Evolutionary conservation across 2,113 vertebrate species (phyloP).

Genomic region (Oryzias curvinotus): DNA sequence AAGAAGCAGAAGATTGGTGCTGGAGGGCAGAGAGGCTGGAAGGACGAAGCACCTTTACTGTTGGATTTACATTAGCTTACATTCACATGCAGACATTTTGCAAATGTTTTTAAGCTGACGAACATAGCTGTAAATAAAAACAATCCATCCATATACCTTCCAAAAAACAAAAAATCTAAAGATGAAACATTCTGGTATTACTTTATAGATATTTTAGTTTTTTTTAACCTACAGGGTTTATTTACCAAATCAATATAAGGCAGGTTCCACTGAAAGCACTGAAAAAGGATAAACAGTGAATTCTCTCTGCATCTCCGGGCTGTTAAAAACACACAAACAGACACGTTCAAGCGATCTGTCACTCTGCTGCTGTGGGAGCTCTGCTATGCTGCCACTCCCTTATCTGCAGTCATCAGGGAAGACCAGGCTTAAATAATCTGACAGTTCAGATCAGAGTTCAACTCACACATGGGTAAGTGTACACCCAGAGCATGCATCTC

Average conservation of each 20-base stretch:
- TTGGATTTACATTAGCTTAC: no score
- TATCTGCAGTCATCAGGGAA: constrained; percentile 42
- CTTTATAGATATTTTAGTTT: neutral
- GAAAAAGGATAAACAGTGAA: no score
- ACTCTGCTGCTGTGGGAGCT: constrained; percentile 17
- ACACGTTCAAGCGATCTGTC: constrained; percentile 1
- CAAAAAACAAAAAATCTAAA: neutral
- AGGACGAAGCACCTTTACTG: no score
- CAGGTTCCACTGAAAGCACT: neutral
- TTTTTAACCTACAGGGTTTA: neutral
- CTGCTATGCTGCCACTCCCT: constrained; percentile 39
- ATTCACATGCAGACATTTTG: no score
- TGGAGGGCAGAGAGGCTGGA: constrained; percentile 22
- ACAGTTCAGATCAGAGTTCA: constrained; percentile 41
- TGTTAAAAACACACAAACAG: constrained; percentile 14
- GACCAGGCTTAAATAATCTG: constrained; percentile 55
- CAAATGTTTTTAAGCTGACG: no score
- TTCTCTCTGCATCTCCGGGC: neutral
- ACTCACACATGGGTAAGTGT: constrained; percentile 20
- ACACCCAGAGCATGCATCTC: constrained; percentile 14
- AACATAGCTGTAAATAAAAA: no score
- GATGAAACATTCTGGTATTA: neutral
- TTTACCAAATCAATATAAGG: neutral
- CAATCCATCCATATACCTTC: neutral
- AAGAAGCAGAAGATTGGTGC: constrained; percentile 24